phyloP scores from a whole-genome alignment of 2,113 vertebrate genomes.

The Phoxinus phoxinus region DNA sequence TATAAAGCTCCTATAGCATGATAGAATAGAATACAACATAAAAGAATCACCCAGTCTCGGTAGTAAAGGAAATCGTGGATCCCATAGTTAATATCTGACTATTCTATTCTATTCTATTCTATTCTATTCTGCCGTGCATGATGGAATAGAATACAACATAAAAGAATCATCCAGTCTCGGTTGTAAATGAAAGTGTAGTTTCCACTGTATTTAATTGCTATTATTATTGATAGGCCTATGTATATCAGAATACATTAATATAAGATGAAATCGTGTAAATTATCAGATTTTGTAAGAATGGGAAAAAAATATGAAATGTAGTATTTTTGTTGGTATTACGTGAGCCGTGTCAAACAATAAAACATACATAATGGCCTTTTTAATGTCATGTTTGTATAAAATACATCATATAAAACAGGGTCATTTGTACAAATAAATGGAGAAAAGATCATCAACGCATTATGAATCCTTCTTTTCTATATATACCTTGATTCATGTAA shows the following conservation, averaged over 20 bases:
- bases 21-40: background rate
- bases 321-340: background rate
- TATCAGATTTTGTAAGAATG: background rate
- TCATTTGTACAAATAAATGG: constrained; percentile 22
- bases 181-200: background rate
- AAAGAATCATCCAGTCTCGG: background rate
- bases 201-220: background rate
- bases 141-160: background rate
- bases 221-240: background rate
- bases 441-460: background rate
- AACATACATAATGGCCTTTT: background rate
- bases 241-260: background rate
- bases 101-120: background rate
- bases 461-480: background rate
- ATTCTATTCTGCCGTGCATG: background rate
- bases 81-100: background rate
- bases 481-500: constrained; percentile 3
- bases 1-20: no score
- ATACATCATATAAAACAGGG: constrained; percentile 25
- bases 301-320: background rate
- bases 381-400: constrained; percentile 23
- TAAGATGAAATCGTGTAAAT: background rate
- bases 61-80: background rate
- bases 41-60: background rate
- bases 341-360: background rate